phyloP scores from a whole-genome alignment of 2,797 vertebrate genomes.

The Coregonus suidteri region DNA sequence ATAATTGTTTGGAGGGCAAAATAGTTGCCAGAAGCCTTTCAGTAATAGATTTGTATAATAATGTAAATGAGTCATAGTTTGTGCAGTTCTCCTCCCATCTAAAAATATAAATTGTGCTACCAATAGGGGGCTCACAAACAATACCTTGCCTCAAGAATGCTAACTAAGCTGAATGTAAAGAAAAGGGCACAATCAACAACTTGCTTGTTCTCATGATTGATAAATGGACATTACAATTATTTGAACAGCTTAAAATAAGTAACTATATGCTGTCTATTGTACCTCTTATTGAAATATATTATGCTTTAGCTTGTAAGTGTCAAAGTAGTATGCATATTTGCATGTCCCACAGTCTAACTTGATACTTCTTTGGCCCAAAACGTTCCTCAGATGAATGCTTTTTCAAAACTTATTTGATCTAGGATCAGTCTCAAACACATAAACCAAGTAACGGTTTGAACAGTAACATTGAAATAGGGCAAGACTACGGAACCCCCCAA shows the following conservation, averaged over 20 bases:
- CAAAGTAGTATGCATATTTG: neutral
- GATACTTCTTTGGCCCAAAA: slow-evolving; percentile 29
- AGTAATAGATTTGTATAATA: neutral
- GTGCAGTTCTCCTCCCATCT: neutral
- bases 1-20: too few relatives aligned
- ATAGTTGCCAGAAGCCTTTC: neutral
- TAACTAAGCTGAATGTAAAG: neutral
- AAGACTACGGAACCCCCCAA: neutral
- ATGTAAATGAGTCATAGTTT: neutral
- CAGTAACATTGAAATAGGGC: neutral
- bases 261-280: neutral
- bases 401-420: slow-evolving; percentile 34
- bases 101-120: neutral
- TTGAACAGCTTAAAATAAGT: neutral
- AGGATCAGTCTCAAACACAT: slow-evolving; percentile 34
- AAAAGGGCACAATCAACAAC: neutral
- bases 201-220: neutral
- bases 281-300: neutral
- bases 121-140: neutral
- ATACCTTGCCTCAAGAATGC: neutral
- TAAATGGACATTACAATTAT: neutral
- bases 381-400: slow-evolving; percentile 27
- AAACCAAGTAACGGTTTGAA: slow-evolving; percentile 32
- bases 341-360: slow-evolving; percentile 10
- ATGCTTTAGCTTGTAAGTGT: neutral